A percentile compares a stretch with the other conserved stretches of the same genome.
phyloP scores from a whole-genome alignment of 2,797 vertebrate species.

The Squalus acanthias region DNA sequence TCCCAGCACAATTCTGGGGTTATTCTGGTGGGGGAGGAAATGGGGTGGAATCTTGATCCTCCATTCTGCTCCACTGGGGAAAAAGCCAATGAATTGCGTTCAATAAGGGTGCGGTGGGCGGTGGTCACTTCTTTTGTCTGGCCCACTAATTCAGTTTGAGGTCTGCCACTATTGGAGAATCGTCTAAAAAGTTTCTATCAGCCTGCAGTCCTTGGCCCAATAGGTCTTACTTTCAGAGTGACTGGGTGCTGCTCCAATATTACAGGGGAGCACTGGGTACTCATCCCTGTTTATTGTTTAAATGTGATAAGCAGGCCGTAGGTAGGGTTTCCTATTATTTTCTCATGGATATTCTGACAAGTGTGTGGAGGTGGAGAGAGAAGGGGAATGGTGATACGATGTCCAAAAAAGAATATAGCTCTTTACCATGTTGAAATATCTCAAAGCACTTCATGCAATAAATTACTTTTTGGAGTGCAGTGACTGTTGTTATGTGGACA shows the following conservation, averaged over 20 bases:
- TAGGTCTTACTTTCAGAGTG: not conserved
- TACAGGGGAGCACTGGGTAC: not conserved
- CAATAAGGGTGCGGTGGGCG: not conserved
- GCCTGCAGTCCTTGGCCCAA: not conserved
- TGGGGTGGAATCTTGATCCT: not conserved
- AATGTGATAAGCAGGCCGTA: not conserved
- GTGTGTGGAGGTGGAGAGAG: not conserved
- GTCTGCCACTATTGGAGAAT: not conserved
- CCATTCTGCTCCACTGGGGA: not conserved
- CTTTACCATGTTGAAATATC: not conserved
- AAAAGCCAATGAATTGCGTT: not conserved
- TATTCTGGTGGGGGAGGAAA: not conserved
- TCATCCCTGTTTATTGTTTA: too few relatives aligned
- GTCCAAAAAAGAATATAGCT: not conserved
- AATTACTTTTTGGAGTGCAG: not conserved
- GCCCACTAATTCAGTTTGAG: not conserved
- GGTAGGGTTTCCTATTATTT: not conserved
- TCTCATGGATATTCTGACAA: not conserved
- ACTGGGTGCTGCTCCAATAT: not conserved
- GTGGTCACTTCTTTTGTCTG: not conserved
- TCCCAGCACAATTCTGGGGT: not conserved
- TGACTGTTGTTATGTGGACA: not conserved
- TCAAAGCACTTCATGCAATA: too few relatives aligned
- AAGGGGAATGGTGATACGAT: not conserved
- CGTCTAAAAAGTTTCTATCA: not conserved